Evolutionary conservation across 2,888 invertebrate species (phyloP), one percentile per base, ranked within the genome.

Genomic region (Platycheirus albimanus): DNA sequence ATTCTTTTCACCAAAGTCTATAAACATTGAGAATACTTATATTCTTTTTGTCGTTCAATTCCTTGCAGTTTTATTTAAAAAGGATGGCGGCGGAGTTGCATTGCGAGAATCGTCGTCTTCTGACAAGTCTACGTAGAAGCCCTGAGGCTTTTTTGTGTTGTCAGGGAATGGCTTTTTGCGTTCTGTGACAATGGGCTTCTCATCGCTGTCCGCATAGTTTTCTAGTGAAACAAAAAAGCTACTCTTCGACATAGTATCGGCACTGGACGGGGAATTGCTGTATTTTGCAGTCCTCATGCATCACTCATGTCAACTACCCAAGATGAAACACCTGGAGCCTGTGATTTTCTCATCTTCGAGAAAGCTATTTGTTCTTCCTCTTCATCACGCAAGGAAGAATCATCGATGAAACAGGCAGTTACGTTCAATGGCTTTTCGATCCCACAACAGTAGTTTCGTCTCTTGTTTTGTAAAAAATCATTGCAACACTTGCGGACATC

Each of bases 21-120:
- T 96, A 84, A 95, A 96, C 95, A 97, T 96, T 1, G 96, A 95
- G 90, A 97, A 97, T n/a, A n/a, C n/a, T n/a, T 63, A 96, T 95
- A 88, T 95, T 96, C 86, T 93, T 95, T 87, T 94, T 93, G 10
- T 89, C 90, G 11, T 64, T 64, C 3, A 58, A 30, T 6, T 77
- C 77, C 2, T 41, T 64, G 85, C 45, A 19, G 86, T 64, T 70
- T 85, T 63, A 43, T 33, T 75, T 3, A 74, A 47, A 11, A 77
- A 71, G 7, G 84, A 85, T 13, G 81, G 80, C 3, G 86, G 86
- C 11, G 89, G 87, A 33, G 86, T 86, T 1, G 88, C 88, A 19
- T 88, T 87, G 71, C 88, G 86, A 15, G 84, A 84, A 19, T 85
- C 84, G 45, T 86, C 87, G 86, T 86, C 89, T 87, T 90, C 91